Evolutionary conservation across 53 echinoderm and acorn worm genomes (phyloP).

Genomic region (Mesocentrotus franciscanus): DNA sequence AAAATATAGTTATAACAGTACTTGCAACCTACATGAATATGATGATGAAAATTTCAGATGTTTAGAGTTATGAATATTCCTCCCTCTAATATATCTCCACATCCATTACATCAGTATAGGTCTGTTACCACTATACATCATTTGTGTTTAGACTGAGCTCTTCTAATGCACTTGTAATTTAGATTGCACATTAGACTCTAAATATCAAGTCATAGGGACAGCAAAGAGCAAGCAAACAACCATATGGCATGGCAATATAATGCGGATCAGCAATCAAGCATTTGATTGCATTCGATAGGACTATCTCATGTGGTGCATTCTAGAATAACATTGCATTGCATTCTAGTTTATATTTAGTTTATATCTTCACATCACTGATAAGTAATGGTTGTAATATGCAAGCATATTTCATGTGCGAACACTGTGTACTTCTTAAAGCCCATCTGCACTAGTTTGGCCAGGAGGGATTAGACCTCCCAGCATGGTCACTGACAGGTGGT

Average conservation of each 20-base stretch:
- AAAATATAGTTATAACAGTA: not conserved
- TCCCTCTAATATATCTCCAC: not conserved
- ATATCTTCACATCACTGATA: not conserved
- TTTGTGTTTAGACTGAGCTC: not conserved
- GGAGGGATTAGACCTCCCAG: no score
- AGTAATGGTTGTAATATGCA: not conserved
- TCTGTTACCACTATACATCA: not conserved
- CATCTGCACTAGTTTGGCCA: no score
- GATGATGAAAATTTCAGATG: not conserved
- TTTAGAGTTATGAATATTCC: not conserved
- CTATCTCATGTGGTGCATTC: not conserved
- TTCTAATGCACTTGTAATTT: not conserved
- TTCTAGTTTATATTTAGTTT: not conserved
- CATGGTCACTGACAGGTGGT: no score
- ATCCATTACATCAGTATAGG: not conserved
- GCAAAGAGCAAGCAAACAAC: not conserved
- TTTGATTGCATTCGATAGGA: not conserved
- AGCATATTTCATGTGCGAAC: no score
- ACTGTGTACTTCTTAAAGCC: no score
- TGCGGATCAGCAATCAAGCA: not conserved
- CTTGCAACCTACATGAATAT: not conserved
- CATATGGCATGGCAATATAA: not conserved
- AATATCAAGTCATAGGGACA: not conserved
- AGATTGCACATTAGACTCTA: not conserved
- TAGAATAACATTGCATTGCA: not conserved